Evolutionary conservation across 2,797 vertebrate genomes (phyloP), one percentile per base, ranked within the genome.

Genomic region (Phalanger gymnotis): DNA sequence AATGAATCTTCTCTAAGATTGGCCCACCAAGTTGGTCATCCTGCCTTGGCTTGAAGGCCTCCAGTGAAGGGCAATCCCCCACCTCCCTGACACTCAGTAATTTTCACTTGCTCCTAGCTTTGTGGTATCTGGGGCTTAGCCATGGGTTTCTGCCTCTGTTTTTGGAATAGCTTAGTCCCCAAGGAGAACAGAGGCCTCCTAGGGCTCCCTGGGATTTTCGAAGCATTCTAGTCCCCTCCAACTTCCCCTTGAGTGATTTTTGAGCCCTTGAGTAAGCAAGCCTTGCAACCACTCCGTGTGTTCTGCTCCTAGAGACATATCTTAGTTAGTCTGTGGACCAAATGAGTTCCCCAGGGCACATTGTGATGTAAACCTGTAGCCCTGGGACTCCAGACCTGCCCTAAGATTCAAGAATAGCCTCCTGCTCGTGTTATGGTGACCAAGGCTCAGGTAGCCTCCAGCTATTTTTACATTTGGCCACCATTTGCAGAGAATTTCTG

Each of bases 391-490:
- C 31, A 61, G 1, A 14, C 4, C 6, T 40, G 5, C 16, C 14
- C 34, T 73, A 22, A 6, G 66, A 73, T 73, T 73, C 2, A 0
- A 22, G 31, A 12, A 19, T 22, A 22, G 66, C 66, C 66, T 73
- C 66, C n/a, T 9, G 7, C n/a, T 22, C 16, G 3, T 4, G 31
- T 66, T 16, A 14, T 22, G n/a, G n/a, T 16, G 4, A 9, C 58
- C 58, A 34, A 4, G 31, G 31, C 52, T 52, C 31, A 16, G 0
- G 7, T n/a, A 25, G 14, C 30, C 22, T 57, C 53, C 56, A 4
- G 22, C 28, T 81, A 0, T 90, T 11, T 1, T 40, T 4, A 61
- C 25, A 0, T 14, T 0, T 47, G 94, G 66, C 47, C 0, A 0
- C 12, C 56, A 53, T 28, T 93, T 57, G 90, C 81, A 66, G 51